Conservation (phyloP, 2,888 invertebrate species). For the Zygaena filipendulae region DNA sequence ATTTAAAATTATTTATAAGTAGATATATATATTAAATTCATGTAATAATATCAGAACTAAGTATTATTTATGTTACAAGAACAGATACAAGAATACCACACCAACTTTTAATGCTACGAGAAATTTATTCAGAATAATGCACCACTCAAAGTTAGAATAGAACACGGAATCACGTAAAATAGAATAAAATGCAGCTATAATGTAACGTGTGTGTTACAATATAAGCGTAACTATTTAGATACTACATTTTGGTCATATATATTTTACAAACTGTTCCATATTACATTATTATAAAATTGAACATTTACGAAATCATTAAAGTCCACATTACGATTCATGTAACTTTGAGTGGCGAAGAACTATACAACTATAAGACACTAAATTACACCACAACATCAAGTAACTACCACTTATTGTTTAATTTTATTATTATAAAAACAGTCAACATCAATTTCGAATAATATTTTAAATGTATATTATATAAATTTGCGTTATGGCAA, state of each 20-base stretch:
- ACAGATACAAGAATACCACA: slow-evolving; percentile 65
- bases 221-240: too few species aligned
- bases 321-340: too few species aligned
- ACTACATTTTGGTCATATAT: too few species aligned
- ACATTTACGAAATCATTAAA: too few species aligned
- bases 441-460: slow-evolving; percentile 70
- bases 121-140: slow-evolving; percentile 54
- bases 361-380: slow-evolving; percentile 65
- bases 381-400: slow-evolving; percentile 69
- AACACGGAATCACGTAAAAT: too few species aligned
- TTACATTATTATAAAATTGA: too few species aligned
- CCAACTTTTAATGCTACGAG: slow-evolving; percentile 59
- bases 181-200: too few species aligned
- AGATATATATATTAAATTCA: slow-evolving; percentile 27
- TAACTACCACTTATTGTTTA: slow-evolving; percentile 67
- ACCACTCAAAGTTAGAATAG: slow-evolving; percentile 56
- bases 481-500: slow-evolving; percentile 62
- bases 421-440: slow-evolving; percentile 70
- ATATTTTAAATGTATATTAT: slow-evolving; percentile 51
- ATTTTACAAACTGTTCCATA: too few species aligned
- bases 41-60: too few species aligned
- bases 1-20: slow-evolving; percentile 43
- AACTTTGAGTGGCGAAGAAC: slow-evolving; percentile 45
- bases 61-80: slow-evolving; percentile 54
- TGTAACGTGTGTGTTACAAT: too few species aligned